phyloP scores from a whole-genome alignment of 2,888 invertebrate species.

The Deilephila elpenor region DNA sequence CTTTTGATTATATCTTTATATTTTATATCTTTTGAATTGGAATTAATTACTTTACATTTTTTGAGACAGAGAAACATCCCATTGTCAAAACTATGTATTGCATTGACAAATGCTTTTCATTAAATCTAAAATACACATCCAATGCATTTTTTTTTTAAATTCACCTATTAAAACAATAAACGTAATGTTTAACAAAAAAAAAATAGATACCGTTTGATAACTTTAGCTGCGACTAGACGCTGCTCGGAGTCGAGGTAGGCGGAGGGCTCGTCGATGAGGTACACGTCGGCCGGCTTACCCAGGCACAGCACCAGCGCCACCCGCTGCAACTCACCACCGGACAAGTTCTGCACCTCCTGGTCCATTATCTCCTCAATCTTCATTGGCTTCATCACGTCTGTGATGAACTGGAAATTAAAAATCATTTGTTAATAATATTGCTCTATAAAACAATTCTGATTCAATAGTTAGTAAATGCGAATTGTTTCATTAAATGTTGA shows the following conservation, averaged over 20 bases:
- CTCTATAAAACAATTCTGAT: background rate
- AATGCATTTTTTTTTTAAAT: no score
- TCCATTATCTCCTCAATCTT: constrained; percentile 98
- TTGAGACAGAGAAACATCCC: no score
- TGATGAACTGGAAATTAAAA: constrained; percentile 90
- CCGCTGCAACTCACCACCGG: constrained; percentile 99
- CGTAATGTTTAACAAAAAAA: no score
- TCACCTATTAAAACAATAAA: no score
- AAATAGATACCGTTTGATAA: constrained; percentile 94
- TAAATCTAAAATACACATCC: no score
- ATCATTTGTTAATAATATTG: background rate
- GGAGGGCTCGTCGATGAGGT: constrained; percentile 99
- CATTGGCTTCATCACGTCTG: constrained; percentile 99
- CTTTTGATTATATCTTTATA: no score
- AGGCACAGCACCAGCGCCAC: constrained; percentile 98
- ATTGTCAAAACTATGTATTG: no score
- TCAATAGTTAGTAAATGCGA: no score
- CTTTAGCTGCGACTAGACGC: constrained; percentile 99
- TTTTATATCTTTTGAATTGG: no score
- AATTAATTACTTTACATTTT: no score
- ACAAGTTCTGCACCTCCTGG: constrained; percentile 98
- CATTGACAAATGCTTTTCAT: no score
- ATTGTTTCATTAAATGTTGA: no score
- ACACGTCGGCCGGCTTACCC: constrained; percentile 99
- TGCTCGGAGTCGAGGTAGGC: constrained; percentile 99